A percentile compares a stretch with the other conserved stretches of the same genome.
Evolutionary conservation across 1,140 invertebrate genomes (phyloP).

Genomic region (Archivesica marissinica): DNA sequence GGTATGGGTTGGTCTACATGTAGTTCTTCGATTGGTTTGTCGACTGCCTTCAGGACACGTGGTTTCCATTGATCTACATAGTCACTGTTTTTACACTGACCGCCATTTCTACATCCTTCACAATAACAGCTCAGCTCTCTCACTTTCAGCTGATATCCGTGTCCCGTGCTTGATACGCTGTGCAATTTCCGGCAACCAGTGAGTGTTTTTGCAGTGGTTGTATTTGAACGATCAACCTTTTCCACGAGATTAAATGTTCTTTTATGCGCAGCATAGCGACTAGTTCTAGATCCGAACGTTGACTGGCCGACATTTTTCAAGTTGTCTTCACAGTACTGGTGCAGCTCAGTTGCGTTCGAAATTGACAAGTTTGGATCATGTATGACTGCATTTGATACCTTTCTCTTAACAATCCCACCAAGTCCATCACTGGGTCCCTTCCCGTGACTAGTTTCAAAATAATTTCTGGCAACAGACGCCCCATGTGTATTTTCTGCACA

Average conservation of each 20-base stretch:
- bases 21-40: not conserved
- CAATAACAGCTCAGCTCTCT: not conserved
- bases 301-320: not conserved
- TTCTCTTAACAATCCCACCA: not conserved
- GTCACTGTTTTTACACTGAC: not conserved
- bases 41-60: not conserved
- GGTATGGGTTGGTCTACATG: not conserved
- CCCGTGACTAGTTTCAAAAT: slow-evolving; percentile 31
- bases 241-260: not conserved
- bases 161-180: not conserved
- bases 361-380: not conserved
- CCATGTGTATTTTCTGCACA: not conserved
- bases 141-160: not conserved
- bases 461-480: not conserved
- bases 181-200: not conserved
- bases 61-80: not conserved
- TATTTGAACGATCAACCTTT: not conserved
- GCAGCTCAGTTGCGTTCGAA: not conserved
- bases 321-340: not conserved
- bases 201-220: not conserved
- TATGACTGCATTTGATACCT: not conserved
- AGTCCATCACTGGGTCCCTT: slow-evolving; percentile 23
- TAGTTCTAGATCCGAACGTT: not conserved
- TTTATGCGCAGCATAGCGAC: not conserved
- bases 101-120: not conserved